Conservation (phyloP, 30 jellyfish, hydroid and myxozoan genomes). For the Pseudorhiza aurosa region DNA sequence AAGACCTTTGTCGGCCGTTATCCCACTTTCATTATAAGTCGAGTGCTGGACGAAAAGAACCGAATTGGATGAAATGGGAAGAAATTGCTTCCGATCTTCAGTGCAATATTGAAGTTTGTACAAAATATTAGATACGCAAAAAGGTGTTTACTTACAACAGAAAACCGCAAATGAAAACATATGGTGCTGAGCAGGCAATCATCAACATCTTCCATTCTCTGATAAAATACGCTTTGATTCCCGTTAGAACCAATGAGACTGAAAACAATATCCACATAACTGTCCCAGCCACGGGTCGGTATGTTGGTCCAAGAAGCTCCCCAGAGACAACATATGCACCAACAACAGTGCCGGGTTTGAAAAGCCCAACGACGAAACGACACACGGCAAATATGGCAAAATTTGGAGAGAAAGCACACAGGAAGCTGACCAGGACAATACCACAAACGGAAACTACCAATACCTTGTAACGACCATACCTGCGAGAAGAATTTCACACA, state of each 20-base stretch:
- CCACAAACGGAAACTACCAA: conserved; percentile 66
- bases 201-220: conserved; percentile 81
- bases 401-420: conserved; percentile 75
- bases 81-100: too few relatives aligned
- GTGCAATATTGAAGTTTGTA: too few relatives aligned
- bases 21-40: too few relatives aligned
- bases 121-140: too few relatives aligned
- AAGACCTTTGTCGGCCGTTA: too few relatives aligned
- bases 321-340: conserved; percentile 72
- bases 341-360: conserved; percentile 82
- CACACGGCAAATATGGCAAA: conserved; percentile 60
- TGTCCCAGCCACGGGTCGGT: conserved; percentile 85
- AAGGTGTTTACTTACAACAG: conserved; percentile 71
- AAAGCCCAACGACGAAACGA: conserved; percentile 76
- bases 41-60: too few relatives aligned
- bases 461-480: conserved; percentile 78
- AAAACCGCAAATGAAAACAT: conserved; percentile 48
- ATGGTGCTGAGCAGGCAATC: conserved; percentile 79
- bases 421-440: conserved; percentile 45
- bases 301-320: conserved; percentile 84
- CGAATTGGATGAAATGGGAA: too few relatives aligned
- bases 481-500: neutral
- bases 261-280: conserved; percentile 70
- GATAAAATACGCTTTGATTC: conserved; percentile 82
- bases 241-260: conserved; percentile 73